Percentiles rank a stretch among this genome's conserved stretches.
Conservation (phyloP, 2,113 vertebrate species). For the Capreolus pygargus region DNA sequence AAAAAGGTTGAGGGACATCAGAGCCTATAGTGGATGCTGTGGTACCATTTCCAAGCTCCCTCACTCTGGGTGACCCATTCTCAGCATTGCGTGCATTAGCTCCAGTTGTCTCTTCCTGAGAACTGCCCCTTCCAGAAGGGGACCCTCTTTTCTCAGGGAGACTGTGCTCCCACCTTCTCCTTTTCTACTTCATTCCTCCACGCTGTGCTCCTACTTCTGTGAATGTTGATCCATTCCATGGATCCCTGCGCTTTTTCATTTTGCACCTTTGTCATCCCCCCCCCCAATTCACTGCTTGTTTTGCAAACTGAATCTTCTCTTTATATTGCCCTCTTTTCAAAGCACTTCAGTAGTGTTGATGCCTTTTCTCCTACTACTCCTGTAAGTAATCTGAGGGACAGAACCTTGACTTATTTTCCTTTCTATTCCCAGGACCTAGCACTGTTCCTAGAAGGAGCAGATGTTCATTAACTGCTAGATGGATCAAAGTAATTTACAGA, state of each 20-base stretch:
- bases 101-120: not conserved
- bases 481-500: not conserved
- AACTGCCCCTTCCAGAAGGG: not conserved
- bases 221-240: not conserved
- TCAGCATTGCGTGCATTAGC: not conserved
- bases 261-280: not conserved
- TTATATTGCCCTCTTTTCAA: not conserved
- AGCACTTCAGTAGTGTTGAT: not conserved
- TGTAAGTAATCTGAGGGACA: not conserved
- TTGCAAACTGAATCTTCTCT: not conserved
- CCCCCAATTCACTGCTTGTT: not conserved
- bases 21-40: not conserved
- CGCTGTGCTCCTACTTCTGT: not conserved
- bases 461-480: not conserved
- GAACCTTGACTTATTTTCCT: not conserved
- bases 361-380: not conserved
- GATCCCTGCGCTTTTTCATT: not conserved
- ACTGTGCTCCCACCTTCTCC: not conserved
- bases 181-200: not conserved
- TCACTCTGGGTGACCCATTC: not conserved
- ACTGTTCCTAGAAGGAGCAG: not conserved
- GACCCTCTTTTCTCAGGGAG: not conserved
- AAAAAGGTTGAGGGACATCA: not conserved
- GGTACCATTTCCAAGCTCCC: not conserved
- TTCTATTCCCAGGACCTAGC: not conserved